Conservation (phyloP, 1,140 invertebrate species). For the Polypedilum pembai region DNA sequence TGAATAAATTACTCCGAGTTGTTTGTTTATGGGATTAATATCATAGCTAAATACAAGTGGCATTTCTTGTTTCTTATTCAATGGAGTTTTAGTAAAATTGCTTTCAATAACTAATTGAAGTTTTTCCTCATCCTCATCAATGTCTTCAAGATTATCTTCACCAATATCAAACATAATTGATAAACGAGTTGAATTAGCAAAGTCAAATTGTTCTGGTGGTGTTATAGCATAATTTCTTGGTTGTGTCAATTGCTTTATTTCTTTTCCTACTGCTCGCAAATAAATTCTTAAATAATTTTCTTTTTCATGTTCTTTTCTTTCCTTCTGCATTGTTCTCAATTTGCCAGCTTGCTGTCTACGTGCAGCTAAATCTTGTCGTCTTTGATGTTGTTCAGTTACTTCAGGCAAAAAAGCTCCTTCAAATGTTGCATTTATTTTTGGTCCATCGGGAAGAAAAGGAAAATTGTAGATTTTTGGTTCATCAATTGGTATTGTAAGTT, state of each 20-base stretch:
- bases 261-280: neutral
- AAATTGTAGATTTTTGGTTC: constrained; percentile 2
- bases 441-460: neutral
- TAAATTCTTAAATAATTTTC: constrained; percentile 39
- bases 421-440: neutral
- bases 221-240: neutral
- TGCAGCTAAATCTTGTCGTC: neutral
- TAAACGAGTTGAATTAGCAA: neutral
- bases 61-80: constrained; percentile 32
- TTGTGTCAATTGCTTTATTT: neutral
- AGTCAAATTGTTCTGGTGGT: constrained; percentile 35
- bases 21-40: constrained; percentile 49
- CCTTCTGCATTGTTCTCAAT: constrained; percentile 37
- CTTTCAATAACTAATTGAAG: constrained; percentile 31
- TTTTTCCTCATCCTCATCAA: constrained; percentile 36
- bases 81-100: constrained; percentile 31
- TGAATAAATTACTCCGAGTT: constrained; percentile 57
- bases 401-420: constrained; percentile 1
- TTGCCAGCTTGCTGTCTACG: neutral
- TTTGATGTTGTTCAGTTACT: neutral
- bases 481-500: constrained; percentile 16
- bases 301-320: constrained; percentile 42
- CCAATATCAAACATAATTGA: neutral
- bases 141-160: neutral
- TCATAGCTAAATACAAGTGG: constrained; percentile 47